Evolutionary conservation across 2,113 vertebrate genomes (phyloP), one percentile per base, ranked within the genome.

Genomic region (Hucho hucho): DNA sequence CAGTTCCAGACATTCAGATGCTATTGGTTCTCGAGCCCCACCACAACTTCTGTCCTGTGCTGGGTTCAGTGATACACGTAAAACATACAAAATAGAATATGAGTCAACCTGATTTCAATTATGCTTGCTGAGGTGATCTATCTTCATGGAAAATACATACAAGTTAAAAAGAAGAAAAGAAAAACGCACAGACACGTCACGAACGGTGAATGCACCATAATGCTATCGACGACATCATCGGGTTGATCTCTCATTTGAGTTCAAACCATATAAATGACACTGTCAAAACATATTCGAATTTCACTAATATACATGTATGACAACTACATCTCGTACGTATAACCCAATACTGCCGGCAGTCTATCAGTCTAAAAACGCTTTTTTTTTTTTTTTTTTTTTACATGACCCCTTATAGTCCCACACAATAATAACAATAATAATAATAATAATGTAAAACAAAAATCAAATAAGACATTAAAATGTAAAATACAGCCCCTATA

Each of bases 311-410:
- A 96, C 94, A 95, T 77, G 93, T 94, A 94, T 94, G 93, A 95
- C 93, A 94, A 94, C 93, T 94, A 95, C 93, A 94, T 94, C 92
- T 94, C 93, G 94, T 94, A 94, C 94, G 93, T 93, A 95, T 95
- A 94, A 94, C 93, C 94, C 93, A 95, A 95, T 95, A 96, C 95
- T 95, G 95, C 95, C 95, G 95, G 95, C 95, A 96, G 95, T 95
- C 95, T 96, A 95, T 95, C 95, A 92, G 91, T 94, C 95, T 95
- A 95, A 85, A 93, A 94, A 93, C 94, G 70, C n/a, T n/a, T n/a
- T 29, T 5, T 5, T 29, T 37, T 1, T 32, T 7, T 7, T 37
- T 37, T 37, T 37, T 43, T 43, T 12, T 43, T 43, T 12, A 95
- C 94, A 93, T 94, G 92, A 94, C 93, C 93, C 94, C 93, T 94